Percentiles rank a stretch among this genome's conserved stretches.
These are phyloP conservation scores for Brachyopa scutellaris DNA, from an alignment of 2,888 invertebrate genomes.

Conservation along the genomic window DNA sequence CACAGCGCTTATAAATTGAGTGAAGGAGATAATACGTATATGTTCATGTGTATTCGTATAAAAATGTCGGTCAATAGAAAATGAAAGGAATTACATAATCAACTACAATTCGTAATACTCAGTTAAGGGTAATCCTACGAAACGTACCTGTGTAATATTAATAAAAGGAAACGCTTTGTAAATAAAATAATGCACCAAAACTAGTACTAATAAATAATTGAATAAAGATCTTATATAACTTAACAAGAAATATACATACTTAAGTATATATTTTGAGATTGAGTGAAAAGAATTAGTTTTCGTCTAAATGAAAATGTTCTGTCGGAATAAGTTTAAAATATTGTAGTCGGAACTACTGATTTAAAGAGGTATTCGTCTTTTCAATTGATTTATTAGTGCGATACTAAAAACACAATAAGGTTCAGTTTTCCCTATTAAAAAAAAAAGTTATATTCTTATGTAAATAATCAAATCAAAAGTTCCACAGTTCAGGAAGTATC, in stretches of 20 bases:
- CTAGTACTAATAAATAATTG: too few relatives aligned
- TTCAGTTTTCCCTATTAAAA: slow-evolving; percentile 4
- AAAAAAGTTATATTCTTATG: slow-evolving; percentile 29
- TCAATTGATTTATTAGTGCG: slow-evolving; percentile 24
- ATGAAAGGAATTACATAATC: slow-evolving; percentile 80
- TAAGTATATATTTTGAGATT: slow-evolving; percentile 19
- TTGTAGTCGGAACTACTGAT: slow-evolving; percentile 41
- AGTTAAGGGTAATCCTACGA: slow-evolving; percentile 61
- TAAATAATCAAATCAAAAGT: slow-evolving; percentile 48
- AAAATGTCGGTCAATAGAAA: slow-evolving; percentile 76
- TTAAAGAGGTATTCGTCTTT: slow-evolving; percentile 13
- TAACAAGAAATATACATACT: slow-evolving; percentile 14
- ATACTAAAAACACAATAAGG: slow-evolving; percentile 10
- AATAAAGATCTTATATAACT: too few relatives aligned
- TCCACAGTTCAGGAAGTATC: slow-evolving; percentile 57
- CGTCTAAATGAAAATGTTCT: slow-evolving; percentile 18
- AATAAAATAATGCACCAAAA: slow-evolving; percentile 55
- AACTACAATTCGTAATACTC: slow-evolving; percentile 76
- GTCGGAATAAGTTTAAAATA: slow-evolving; percentile 27
- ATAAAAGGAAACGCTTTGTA: slow-evolving; percentile 53
- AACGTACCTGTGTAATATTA: slow-evolving; percentile 67
- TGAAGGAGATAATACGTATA: slow-evolving; percentile 57
- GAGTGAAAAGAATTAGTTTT: slow-evolving; percentile 15
- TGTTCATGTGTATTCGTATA: slow-evolving; percentile 55
- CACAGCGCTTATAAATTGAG: slow-evolving; percentile 31